Evolutionary conservation across 2,113 vertebrate genomes (phyloP).

Genomic region (Dipodomys stephensi): DNA sequence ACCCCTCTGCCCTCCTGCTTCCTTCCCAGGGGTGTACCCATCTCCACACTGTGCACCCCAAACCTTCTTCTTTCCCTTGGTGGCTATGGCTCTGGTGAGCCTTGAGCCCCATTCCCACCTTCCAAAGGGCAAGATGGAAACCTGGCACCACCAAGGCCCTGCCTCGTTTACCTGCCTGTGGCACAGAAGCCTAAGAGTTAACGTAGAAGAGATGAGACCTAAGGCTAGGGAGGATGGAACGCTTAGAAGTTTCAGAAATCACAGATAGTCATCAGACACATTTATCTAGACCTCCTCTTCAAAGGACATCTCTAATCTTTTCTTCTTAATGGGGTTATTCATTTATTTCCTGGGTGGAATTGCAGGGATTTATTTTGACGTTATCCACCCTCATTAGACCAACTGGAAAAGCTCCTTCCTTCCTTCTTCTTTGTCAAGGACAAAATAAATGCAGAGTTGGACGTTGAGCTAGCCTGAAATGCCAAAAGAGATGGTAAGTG

Average conservation of each 20-base stretch:
- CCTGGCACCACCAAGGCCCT: fast-evolving
- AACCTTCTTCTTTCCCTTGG: background rate
- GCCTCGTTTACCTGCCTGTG: background rate
- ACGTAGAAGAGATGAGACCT: fast-evolving
- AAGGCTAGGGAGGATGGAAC: fast-evolving
- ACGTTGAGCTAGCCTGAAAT: background rate
- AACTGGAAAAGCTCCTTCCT: background rate
- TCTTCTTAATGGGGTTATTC: background rate
- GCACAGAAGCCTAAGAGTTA: too few relatives aligned
- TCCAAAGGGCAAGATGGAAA: fast-evolving
- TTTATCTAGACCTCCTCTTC: background rate
- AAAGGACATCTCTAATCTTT: background rate
- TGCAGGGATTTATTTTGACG: background rate
- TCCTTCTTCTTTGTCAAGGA: constrained; percentile 16
- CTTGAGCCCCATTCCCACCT: background rate
- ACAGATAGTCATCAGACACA: background rate
- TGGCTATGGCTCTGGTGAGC: background rate
- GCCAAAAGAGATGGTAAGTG: background rate
- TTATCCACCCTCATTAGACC: background rate
- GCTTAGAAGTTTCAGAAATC: background rate
- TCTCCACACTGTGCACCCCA: background rate
- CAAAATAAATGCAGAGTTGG: background rate
- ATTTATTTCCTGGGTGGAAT: background rate
- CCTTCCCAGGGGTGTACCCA: too few relatives aligned
- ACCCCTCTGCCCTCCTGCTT: too few relatives aligned